A percentile compares a stretch with the other conserved stretches of the same genome.
Conservation (phyloP, 92 coral and sea anemone species). For the Anthopleura xanthogrammica region DNA sequence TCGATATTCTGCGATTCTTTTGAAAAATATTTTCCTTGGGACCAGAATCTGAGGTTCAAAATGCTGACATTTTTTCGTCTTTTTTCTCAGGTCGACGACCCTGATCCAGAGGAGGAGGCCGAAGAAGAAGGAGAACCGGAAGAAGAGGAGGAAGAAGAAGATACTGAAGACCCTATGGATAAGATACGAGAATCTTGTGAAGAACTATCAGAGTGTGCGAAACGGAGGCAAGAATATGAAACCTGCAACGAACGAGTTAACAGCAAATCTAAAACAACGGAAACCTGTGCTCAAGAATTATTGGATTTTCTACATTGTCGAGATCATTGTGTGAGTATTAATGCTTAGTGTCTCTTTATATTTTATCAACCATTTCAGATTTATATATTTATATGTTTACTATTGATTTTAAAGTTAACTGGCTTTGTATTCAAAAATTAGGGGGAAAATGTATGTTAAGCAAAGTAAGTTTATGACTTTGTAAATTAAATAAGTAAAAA, state of each 20-base stretch:
- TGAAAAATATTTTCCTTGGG: neutral
- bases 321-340: slow-evolving; percentile 92
- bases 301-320: slow-evolving; percentile 92
- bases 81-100: slow-evolving; percentile 48
- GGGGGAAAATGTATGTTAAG: too few relatives aligned
- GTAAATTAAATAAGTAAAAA: too few relatives aligned
- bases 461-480: too few relatives aligned
- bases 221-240: slow-evolving; percentile 58
- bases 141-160: slow-evolving; percentile 94
- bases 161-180: slow-evolving; percentile 84
- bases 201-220: slow-evolving; percentile 66
- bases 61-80: neutral
- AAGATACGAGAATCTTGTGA: slow-evolving; percentile 71
- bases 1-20: neutral
- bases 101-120: slow-evolving; percentile 67
- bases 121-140: slow-evolving; percentile 61
- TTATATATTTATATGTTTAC: too few relatives aligned
- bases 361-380: too few relatives aligned
- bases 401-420: too few relatives aligned
- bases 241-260: slow-evolving; percentile 76
- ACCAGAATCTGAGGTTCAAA: neutral
- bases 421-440: too few relatives aligned
- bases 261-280: slow-evolving; percentile 80
- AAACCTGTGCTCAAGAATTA: slow-evolving; percentile 91
- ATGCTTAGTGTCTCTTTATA: too few relatives aligned